Conservation (phyloP, 2,888 invertebrate genomes). For the Idaea aversata region DNA sequence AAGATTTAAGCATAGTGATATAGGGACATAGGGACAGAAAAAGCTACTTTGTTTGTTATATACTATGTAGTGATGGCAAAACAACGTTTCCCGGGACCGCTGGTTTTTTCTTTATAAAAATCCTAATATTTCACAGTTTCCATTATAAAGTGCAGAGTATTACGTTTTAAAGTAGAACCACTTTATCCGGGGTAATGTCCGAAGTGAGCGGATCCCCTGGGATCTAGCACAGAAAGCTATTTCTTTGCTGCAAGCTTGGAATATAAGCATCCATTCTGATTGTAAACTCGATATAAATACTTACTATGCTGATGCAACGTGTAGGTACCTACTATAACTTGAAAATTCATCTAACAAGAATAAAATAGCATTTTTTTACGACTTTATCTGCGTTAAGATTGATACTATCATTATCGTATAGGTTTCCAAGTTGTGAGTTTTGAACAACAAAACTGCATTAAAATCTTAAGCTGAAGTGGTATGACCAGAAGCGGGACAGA, state of each 20-base stretch:
- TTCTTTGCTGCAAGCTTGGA: not conserved
- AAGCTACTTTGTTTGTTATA: too few species aligned
- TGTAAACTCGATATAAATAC: conserved; percentile 11
- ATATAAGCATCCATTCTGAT: conserved; percentile 13
- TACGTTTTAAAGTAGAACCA: not conserved
- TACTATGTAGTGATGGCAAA: too few species aligned
- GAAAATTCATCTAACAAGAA: not conserved
- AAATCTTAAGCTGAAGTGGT: too few species aligned
- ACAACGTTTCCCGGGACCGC: too few species aligned
- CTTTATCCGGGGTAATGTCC: not conserved
- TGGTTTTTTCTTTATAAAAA: not conserved
- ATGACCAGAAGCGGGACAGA: too few species aligned
- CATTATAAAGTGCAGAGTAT: not conserved
- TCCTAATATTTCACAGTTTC: not conserved
- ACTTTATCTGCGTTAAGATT: too few species aligned
- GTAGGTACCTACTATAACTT: not conserved
- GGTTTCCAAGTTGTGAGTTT: too few species aligned
- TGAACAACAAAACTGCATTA: too few species aligned
- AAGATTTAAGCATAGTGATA: too few species aligned
- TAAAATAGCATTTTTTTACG: not conserved
- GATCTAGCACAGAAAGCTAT: conserved; percentile 1
- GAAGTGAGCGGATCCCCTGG: not conserved
- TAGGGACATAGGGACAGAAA: too few species aligned
- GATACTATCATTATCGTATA: too few species aligned
- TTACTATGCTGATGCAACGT: not conserved